A percentile compares a stretch with the other conserved stretches of the same genome.
These are phyloP conservation scores for Silurus glanis DNA, from an alignment of 2,113 vertebrate species.

Conservation along the genomic window DNA sequence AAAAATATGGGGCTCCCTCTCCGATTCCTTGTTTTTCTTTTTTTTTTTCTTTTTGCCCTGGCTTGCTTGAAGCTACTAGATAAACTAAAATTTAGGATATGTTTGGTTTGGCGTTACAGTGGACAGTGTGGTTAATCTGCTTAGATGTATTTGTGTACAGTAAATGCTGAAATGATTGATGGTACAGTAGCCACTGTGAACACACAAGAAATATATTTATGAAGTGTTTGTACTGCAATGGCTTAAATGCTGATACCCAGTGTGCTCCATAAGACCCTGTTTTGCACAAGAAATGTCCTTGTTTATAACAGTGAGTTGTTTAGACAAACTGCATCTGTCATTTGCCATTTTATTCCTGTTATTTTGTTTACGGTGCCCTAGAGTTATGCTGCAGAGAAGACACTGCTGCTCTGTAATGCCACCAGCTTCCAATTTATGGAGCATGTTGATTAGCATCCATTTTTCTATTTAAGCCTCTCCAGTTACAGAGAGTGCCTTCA, in stretches of 20 bases:
- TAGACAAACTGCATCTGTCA: slow-evolving; percentile 36
- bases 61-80: neutral
- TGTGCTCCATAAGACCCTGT: slow-evolving; percentile 31
- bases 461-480: slow-evolving; percentile 42
- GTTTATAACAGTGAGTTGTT: slow-evolving; percentile 39
- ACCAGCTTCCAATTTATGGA: slow-evolving; percentile 45
- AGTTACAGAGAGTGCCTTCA: slow-evolving; percentile 39
- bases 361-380: slow-evolving; percentile 45
- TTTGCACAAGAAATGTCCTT: slow-evolving; percentile 35
- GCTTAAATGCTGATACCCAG: slow-evolving; percentile 5
- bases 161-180: slow-evolving; percentile 10
- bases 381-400: slow-evolving; percentile 34
- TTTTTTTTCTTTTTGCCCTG: neutral
- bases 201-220: slow-evolving; percentile 25
- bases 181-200: slow-evolving; percentile 21
- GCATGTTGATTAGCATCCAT: slow-evolving; percentile 53
- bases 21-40: slow-evolving; percentile 57
- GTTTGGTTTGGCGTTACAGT: neutral
- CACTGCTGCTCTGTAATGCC: slow-evolving; percentile 45
- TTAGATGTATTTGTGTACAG: slow-evolving; percentile 14
- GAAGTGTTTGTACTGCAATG: neutral
- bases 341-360: slow-evolving; percentile 43
- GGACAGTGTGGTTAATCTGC: slow-evolving; percentile 3
- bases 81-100: neutral
- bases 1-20: slow-evolving; percentile 33